phyloP scores from a whole-genome alignment of 1,140 invertebrate species.

The Apocrypta bakeri region DNA sequence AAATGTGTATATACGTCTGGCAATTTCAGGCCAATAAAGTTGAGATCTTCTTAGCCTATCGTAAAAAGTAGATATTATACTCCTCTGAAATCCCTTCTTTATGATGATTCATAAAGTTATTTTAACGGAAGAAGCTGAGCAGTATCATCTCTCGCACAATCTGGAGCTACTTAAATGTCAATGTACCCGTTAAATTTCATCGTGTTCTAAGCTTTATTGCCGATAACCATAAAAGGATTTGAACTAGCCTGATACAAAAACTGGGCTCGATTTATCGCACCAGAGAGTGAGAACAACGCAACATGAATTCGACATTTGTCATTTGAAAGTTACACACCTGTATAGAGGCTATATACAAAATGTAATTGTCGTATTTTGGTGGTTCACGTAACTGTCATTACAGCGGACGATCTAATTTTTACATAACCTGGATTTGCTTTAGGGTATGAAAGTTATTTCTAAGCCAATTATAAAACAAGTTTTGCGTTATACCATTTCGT shows the following conservation, averaged over 20 bases:
- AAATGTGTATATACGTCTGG: not conserved
- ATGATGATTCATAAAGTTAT: constrained; percentile 17
- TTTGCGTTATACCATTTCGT: not conserved
- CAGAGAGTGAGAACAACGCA: not conserved
- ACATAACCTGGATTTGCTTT: no score
- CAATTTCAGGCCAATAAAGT: not conserved
- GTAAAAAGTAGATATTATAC: constrained; percentile 20
- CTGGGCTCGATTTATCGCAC: no score
- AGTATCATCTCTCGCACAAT: not conserved
- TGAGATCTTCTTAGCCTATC: not conserved
- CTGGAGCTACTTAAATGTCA: constrained; percentile 24
- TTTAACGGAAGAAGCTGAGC: not conserved
- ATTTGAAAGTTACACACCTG: not conserved
- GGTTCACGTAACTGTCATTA: not conserved
- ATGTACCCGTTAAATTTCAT: not conserved
- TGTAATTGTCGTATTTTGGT: not conserved
- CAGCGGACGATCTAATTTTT: not conserved
- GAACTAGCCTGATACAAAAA: not conserved
- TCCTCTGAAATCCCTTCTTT: constrained; percentile 15
- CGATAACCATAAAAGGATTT: not conserved
- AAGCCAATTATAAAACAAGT: no score
- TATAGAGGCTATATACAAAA: not conserved
- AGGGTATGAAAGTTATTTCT: not conserved
- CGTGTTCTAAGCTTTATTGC: not conserved
- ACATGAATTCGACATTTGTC: not conserved